Evolutionary conservation across 2,888 invertebrate species (phyloP).

Genomic region (Cryptops parisi): DNA sequence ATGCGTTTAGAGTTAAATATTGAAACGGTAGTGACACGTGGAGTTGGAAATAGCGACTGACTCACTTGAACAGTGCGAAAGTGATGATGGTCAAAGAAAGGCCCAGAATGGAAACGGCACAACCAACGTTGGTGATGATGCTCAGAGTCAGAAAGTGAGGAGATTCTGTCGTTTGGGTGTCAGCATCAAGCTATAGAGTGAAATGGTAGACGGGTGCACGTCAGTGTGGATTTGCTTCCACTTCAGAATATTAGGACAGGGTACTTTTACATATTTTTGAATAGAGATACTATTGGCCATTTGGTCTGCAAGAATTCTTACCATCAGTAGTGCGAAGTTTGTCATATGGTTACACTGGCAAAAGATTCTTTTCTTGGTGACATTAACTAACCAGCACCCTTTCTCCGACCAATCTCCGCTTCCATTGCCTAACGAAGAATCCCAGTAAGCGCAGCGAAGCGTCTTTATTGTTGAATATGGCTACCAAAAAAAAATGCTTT

Average conservation of each 20-base stretch:
- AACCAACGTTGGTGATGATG: constrained; percentile 43
- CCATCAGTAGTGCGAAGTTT: constrained; percentile 85
- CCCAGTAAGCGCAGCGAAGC: constrained; percentile 4
- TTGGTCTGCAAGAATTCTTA: no score
- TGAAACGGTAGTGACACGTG: background rate
- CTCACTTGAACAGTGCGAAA: constrained; percentile 8
- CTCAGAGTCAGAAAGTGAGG: constrained; percentile 34
- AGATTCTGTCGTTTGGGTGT: no score
- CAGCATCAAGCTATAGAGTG: no score
- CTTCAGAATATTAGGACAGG: no score
- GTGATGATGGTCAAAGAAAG: constrained; percentile 43
- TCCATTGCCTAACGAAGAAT: background rate
- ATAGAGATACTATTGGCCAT: no score
- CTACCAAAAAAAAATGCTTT: no score
- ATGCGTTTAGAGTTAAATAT: background rate
- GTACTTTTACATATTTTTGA: no score
- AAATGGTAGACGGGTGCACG: no score
- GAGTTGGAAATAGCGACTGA: background rate
- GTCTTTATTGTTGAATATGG: constrained; percentile 1
- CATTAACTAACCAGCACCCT: constrained; percentile 66
- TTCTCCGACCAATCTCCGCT: constrained; percentile 67
- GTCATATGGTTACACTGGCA: constrained; percentile 82
- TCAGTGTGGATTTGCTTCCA: no score
- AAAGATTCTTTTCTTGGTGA: constrained; percentile 56
- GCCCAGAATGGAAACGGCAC: constrained; percentile 43